Conservation (phyloP, 2,113 vertebrate species). For the Aplodontia rufa region DNA sequence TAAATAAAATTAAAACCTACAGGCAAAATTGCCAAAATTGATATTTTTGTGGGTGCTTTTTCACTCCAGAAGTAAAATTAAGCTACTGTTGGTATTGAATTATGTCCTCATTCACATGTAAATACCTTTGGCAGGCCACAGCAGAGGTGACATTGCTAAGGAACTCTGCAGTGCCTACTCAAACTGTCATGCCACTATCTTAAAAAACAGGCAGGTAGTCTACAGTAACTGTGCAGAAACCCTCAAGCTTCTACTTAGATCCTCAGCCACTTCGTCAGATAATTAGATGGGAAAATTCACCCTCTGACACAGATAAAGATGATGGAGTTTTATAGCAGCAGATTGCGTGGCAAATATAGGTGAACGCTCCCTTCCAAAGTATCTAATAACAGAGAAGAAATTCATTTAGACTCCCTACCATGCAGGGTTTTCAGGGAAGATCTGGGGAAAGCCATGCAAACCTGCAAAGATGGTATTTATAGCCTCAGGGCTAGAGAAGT, state of each 20-base stretch:
- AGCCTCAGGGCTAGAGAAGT: neutral
- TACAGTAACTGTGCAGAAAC: neutral
- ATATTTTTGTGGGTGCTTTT: neutral
- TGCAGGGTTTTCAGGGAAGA: neutral
- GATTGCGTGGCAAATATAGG: neutral
- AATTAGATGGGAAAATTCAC: neutral
- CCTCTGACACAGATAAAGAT: neutral
- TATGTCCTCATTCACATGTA: neutral
- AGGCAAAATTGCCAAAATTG: neutral
- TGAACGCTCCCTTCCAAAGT: neutral
- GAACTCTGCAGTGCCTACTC: neutral
- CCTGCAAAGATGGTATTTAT: neutral
- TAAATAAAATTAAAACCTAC: slow-evolving; percentile 16
- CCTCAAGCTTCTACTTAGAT: neutral
- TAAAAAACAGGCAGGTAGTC: neutral
- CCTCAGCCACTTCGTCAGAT: neutral
- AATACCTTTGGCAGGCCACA: slow-evolving; percentile 26
- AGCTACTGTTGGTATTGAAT: neutral
- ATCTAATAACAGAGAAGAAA: neutral
- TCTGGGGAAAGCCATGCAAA: neutral
- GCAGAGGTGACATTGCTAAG: slow-evolving; percentile 52
- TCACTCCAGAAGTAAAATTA: slow-evolving; percentile 32
- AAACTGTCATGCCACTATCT: neutral
- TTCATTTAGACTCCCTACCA: neutral
- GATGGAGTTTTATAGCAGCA: neutral